Evolutionary conservation across 1,140 invertebrate genomes (phyloP).

Genomic region (Oedothorax gibbosus): DNA sequence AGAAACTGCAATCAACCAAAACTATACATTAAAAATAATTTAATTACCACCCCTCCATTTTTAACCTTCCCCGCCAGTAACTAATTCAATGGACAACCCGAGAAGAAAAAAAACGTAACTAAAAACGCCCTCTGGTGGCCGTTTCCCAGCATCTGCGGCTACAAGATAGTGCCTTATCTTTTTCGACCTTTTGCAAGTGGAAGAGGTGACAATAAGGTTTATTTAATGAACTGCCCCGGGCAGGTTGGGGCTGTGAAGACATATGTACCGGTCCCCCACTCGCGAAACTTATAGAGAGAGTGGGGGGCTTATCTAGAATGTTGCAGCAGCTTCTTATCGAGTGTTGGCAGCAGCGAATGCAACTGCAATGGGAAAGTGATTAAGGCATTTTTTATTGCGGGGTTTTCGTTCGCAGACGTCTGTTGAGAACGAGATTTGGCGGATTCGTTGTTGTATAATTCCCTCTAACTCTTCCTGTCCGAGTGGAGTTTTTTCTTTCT

Average conservation of each 20-base stretch:
- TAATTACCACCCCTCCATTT: no score
- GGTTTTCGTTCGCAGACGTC: not conserved
- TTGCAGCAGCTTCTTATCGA: slow-evolving; percentile 53
- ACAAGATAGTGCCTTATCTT: slow-evolving; percentile 56
- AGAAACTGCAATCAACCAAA: no score
- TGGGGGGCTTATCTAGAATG: slow-evolving; percentile 44
- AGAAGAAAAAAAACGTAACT: slow-evolving; percentile 38
- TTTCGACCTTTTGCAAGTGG: slow-evolving; percentile 41
- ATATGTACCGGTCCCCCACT: slow-evolving; percentile 47
- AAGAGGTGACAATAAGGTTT: slow-evolving; percentile 56
- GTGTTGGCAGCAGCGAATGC: slow-evolving; percentile 1
- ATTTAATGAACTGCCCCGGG: slow-evolving; percentile 55
- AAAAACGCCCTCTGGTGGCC: slow-evolving; percentile 50
- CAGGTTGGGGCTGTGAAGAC: slow-evolving; percentile 31
- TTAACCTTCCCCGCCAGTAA: not conserved
- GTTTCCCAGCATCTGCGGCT: slow-evolving; percentile 47
- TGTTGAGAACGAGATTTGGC: slow-evolving; percentile 25
- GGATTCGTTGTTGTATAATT: slow-evolving; percentile 5
- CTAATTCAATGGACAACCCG: not conserved
- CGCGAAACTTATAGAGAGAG: slow-evolving; percentile 34
- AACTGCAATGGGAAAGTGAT: slow-evolving; percentile 49
- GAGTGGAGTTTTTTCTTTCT: no score
- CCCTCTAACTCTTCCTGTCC: no score
- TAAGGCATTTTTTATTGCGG: slow-evolving; percentile 52
- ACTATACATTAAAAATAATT: no score